Evolutionary conservation across 2,888 invertebrate species (phyloP), one percentile per base, ranked within the genome.

Genomic region (Phaonia tiefii): DNA sequence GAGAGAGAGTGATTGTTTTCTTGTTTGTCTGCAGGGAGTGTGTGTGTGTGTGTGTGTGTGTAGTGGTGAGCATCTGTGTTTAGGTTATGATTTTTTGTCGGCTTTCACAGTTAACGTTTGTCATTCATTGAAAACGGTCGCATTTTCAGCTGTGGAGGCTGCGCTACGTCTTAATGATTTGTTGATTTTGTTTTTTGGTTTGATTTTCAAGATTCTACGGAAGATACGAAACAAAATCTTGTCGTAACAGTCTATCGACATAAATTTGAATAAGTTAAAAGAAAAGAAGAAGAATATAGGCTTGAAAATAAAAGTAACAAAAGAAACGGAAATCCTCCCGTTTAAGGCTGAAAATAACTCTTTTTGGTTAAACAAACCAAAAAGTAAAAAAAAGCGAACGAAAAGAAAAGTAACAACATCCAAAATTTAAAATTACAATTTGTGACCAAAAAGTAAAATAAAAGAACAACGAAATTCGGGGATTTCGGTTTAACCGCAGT

Each of bases 71-170:
- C 31, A 31, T 31, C 31, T 76, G 75, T 81, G 42, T 63, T 71
- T 49, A 58, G 46, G 46, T 17, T 63, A 25, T 25, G 49, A 67
- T 56, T 74, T 76, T 83, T 77, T 83, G 84, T 83, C 82, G 82
- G 79, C 77, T 76, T 85, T 84, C 83, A 83, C 85, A 84, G 85
- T 85, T 85, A 85, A 83, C 85, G 83, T 83, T 83, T 81, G 83
- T 78, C 82, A 83, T 82, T 83, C 85, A 83, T 74, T 77, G 84
- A 77, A 83, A 82, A 80, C 84, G 85, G 85, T 82, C 69, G 71
- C 75, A 73, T 65, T 76, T n/a, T 42, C 10, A 58, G 25, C 11
- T 20, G 7, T 20, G 51, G 17, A 7, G n/a, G 15, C 49, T 15
- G 11, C 39, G 37, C 15, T 58, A 22, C n/a, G 58, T 17, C 5